Conservation (phyloP, 2,888 invertebrate genomes). For the Acrocera orbiculus region DNA sequence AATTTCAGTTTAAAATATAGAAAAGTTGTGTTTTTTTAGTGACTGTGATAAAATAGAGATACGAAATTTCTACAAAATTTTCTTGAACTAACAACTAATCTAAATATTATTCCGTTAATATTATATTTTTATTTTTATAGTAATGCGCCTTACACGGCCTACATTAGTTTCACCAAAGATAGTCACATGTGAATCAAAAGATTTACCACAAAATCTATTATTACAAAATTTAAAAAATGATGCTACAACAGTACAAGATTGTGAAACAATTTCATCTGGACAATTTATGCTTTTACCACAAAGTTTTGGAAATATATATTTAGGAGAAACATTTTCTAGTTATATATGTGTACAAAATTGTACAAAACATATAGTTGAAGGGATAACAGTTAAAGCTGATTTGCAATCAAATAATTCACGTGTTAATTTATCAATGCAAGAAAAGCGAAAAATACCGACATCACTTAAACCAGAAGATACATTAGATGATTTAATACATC, state of each 20-base stretch:
- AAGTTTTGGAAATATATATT: conserved; percentile 93
- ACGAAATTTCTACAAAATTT: too few relatives aligned
- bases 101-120: not conserved
- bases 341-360: conserved; percentile 96
- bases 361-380: conserved; percentile 52
- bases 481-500: conserved; percentile 87
- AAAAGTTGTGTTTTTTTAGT: too few relatives aligned
- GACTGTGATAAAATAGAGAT: too few relatives aligned
- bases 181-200: conserved; percentile 68
- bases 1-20: too few relatives aligned
- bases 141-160: conserved; percentile 89
- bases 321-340: conserved; percentile 96
- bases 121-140: conserved; percentile 27
- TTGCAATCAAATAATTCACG: conserved; percentile 84
- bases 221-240: conserved; percentile 64
- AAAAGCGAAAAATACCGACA: conserved; percentile 41
- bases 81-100: too few relatives aligned
- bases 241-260: conserved; percentile 62
- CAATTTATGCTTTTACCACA: conserved; percentile 87
- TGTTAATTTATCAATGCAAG: conserved; percentile 60
- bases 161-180: conserved; percentile 67
- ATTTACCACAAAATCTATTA: conserved; percentile 66
- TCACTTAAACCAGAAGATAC: conserved; percentile 61
- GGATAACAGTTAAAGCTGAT: conserved; percentile 50
- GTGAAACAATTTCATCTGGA: conserved; percentile 64